Evolutionary conservation across 1,140 invertebrate species (phyloP), one percentile per base, ranked within the genome.

Genomic region (Pseudomyrmex gracilis): DNA sequence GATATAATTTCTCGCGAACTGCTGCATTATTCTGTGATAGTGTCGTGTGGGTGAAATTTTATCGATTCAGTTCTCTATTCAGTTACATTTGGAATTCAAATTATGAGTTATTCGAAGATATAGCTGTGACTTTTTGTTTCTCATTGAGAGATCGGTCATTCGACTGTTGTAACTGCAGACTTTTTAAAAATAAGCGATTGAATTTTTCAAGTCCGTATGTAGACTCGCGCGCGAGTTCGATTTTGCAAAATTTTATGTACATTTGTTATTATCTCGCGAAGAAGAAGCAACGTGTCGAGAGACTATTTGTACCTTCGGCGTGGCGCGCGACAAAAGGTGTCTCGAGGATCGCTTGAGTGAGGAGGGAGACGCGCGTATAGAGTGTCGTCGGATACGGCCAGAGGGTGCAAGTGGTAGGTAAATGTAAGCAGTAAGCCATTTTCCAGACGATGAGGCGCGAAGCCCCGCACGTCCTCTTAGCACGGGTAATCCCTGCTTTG

Each of bases 371-470:
- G 3, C 45, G 73, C 47, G 68, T 83, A 60, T 70, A 61, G 58
- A 67, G 24, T 58, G 53, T 73, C 53, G 55, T 53, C 70, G 63
- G 71, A 45, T 82, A 82, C n/a, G 58, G 45, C 13, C 60, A 76
- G 60, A 76, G 86, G 77, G 70, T 74, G 53, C 34, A 70, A 74
- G 73, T 70, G 86, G 78, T 86, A 88, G 82, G 92, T 92, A 92
- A 93, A 92, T 93, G 91, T 93, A 93, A 93, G 93, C 93, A 90
- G 93, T 94, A 94, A 94, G 93, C 94, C 92, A 94, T 94, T 94
- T 94, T 94, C 94, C 94, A 94, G 93, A 94, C 94, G 93, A 94
- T 94, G 93, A 94, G 92, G 92, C 93, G 93, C 93, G 94, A 94
- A 94, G 94, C 94, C 94, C 93, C 85, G 88, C 88, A 89, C 88